Evolutionary conservation across 2,888 invertebrate species (phyloP).

Genomic region (Eristalis arbustorum): DNA sequence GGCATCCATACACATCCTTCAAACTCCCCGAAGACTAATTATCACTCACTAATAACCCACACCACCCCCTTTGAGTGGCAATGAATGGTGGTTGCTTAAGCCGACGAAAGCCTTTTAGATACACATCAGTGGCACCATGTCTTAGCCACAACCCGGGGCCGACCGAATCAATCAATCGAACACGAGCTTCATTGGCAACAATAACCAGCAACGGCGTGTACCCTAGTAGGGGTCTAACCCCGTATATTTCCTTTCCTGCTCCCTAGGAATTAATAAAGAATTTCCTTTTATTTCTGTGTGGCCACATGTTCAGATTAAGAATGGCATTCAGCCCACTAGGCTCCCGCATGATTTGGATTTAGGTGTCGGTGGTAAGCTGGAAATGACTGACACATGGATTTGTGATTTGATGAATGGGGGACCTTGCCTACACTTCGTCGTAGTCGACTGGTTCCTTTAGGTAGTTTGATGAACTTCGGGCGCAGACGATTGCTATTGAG

Average conservation of each 20-base stretch:
- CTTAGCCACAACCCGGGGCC: background rate
- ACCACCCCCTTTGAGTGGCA: slow-evolving; percentile 21
- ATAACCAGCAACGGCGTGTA: slow-evolving; percentile 18
- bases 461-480: slow-evolving; percentile 43
- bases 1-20: background rate
- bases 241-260: slow-evolving; percentile 15
- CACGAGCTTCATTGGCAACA: slow-evolving; percentile 52
- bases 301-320: slow-evolving; percentile 43
- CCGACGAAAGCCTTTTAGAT: slow-evolving; percentile 55
- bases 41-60: slow-evolving; percentile 47
- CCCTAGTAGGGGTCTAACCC: background rate
- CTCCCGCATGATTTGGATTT: slow-evolving; percentile 28
- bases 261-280: slow-evolving; percentile 59
- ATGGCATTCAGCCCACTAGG: slow-evolving; percentile 11
- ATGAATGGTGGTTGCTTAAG: slow-evolving; percentile 57
- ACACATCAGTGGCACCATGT: slow-evolving; percentile 23
- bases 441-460: background rate
- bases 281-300: slow-evolving; percentile 59
- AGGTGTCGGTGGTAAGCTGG: slow-evolving; percentile 48
- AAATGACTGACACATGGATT: slow-evolving; percentile 64
- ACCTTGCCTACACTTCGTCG: slow-evolving; percentile 5
- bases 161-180: slow-evolving; percentile 64
- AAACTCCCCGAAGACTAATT: slow-evolving; percentile 46
- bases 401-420: slow-evolving; percentile 60
- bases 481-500: background rate